phyloP scores from a whole-genome alignment of 2,888 invertebrate species.

The Smittia aterrima region DNA sequence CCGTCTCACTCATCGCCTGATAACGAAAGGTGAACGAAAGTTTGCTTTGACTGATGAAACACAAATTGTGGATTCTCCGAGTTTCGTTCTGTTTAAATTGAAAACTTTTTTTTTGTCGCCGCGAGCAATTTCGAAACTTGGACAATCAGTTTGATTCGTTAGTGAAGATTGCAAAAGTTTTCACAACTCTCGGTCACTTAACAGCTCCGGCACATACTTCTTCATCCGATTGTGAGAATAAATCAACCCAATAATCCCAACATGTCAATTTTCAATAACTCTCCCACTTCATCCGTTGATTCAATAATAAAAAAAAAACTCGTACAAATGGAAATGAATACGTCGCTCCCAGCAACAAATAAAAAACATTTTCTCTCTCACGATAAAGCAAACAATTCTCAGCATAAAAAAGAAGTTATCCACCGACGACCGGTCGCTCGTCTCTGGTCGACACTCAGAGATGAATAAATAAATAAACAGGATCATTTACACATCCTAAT shows the following conservation, averaged over 20 bases:
- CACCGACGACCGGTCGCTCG: neutral
- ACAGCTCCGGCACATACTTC: neutral
- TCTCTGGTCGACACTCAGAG: neutral
- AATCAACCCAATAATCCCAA: conserved; percentile 25
- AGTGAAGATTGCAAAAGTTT: neutral
- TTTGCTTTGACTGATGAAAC: conserved; percentile 4
- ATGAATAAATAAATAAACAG: conserved; percentile 37
- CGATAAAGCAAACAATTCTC: neutral
- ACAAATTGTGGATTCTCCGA: neutral
- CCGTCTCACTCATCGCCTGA: neutral
- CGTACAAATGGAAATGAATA: neutral
- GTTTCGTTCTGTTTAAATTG: too few relatives aligned
- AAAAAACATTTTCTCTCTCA: conserved; percentile 1
- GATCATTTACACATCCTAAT: conserved; percentile 43
- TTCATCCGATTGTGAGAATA: conserved; percentile 22
- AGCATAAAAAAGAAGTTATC: neutral
- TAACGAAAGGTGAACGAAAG: conserved; percentile 9
- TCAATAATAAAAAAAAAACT: neutral
- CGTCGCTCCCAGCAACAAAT: conserved; percentile 34
- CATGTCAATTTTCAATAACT: conserved; percentile 16
- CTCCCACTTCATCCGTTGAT: neutral
- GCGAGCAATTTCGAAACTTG: neutral
- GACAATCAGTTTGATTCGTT: too few relatives aligned
- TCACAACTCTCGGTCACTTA: neutral
- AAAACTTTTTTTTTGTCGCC: neutral